phyloP scores from a whole-genome alignment of 2,113 vertebrate genomes.

The Pteruthius melanotis region DNA sequence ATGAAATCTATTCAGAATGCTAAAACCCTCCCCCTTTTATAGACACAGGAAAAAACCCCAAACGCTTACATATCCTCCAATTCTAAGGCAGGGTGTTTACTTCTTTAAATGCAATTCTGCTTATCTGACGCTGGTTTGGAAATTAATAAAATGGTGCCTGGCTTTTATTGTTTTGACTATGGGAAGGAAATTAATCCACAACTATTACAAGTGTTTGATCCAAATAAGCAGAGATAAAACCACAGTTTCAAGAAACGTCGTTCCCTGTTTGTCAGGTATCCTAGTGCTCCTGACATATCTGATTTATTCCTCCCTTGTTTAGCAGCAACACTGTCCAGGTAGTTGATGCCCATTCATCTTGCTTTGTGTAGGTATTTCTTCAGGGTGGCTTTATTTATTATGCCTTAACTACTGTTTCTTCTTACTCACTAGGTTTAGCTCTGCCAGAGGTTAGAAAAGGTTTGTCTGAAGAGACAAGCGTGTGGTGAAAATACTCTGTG shows the following conservation, averaged over 20 bases:
- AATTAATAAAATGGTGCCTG: constrained; percentile 56
- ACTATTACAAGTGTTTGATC: constrained; percentile 60
- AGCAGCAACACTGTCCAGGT: neutral
- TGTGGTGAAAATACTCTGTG: neutral
- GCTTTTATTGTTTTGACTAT: constrained; percentile 55
- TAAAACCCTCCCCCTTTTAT: constrained; percentile 27
- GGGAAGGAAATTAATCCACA: constrained; percentile 56
- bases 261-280: constrained; percentile 7
- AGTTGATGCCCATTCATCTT: constrained; percentile 32
- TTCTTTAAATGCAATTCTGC: constrained; percentile 46
- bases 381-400: constrained; percentile 38
- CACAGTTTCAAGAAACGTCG: neutral
- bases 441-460: constrained; percentile 4
- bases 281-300: neutral
- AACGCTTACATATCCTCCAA: constrained; percentile 21
- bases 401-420: constrained; percentile 24
- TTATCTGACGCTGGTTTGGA: constrained; percentile 33
- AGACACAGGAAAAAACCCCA: constrained; percentile 40
- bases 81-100: constrained; percentile 44
- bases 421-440: neutral
- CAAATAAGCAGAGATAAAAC: constrained; percentile 48
- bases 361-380: constrained; percentile 24
- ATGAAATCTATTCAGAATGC: constrained; percentile 56
- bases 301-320: constrained; percentile 20
- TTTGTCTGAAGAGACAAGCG: constrained; percentile 21